Conservation (phyloP, 2,113 vertebrate genomes). For the Stomatorhinus ivindoensis region DNA sequence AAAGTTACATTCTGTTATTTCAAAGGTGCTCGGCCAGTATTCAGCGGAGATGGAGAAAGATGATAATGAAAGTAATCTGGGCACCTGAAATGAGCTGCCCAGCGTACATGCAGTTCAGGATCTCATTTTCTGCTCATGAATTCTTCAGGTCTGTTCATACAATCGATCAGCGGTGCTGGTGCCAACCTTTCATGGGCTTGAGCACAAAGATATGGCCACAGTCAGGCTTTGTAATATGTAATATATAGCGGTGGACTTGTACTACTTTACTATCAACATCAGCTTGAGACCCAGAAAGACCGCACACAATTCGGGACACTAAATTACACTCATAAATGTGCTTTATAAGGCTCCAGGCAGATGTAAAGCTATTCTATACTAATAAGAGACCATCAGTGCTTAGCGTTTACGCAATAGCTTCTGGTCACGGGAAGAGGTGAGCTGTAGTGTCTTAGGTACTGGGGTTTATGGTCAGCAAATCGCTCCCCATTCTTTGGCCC, state of each 20-base stretch:
- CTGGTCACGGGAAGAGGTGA: constrained; percentile 35
- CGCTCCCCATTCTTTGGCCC: constrained; percentile 40
- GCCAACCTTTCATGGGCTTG: neutral
- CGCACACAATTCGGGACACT: neutral
- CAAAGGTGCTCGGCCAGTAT: neutral
- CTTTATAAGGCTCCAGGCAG: constrained; percentile 46
- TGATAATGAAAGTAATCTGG: neutral
- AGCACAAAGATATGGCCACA: neutral
- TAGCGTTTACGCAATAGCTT: neutral
- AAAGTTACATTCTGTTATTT: neutral
- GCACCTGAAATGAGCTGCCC: neutral
- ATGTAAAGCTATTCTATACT: constrained; percentile 50
- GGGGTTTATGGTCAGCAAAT: constrained; percentile 53
- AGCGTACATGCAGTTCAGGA: neutral
- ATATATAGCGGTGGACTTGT: neutral
- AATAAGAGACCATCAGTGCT: constrained; percentile 48
- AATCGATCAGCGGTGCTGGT: neutral
- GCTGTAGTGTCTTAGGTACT: constrained; percentile 12
- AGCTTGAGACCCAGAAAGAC: neutral
- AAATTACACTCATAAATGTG: constrained; percentile 37
- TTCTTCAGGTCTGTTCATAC: neutral
- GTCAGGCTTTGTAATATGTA: neutral
- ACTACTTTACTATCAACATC: neutral
- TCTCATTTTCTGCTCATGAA: neutral
- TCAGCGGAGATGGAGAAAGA: neutral